Evolutionary conservation across 2,113 vertebrate species (phyloP), one percentile per base, ranked within the genome.

Genomic region (Potamarius usumacintae): DNA sequence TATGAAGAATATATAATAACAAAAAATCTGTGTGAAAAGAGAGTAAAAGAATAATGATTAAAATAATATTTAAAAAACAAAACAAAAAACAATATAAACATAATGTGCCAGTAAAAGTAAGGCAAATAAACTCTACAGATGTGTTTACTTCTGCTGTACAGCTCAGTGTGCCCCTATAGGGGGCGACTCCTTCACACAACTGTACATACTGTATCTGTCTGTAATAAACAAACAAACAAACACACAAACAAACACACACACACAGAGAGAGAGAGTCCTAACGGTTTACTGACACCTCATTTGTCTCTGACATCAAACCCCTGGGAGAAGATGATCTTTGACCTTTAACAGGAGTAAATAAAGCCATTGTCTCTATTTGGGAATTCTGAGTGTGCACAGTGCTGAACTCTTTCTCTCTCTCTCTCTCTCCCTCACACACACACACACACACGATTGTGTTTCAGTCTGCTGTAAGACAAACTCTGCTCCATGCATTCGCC

Each of bases 261-360:
- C 48, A 77, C 69, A 71, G 15, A 67, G n/a, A 67, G n/a, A 67
- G 0, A 48, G 18, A 76, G 14, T 50, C 72, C 42, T 76, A 50
- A 50, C 42, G 7, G 72, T 76, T 76, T 76, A 76, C 42, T 76
- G 72, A 76, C 20, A 11, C 3, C 72, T 76, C 42, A 76, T 76
- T 76, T 76, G 72, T 50, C 42, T 76, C 72, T 76, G 42, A 76
- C 72, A 76, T 76, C 42, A 76, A 76, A 76, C 22, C 71, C 18
- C 18, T 48, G 7, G 17, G 18, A 50, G 69, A 34, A 34, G 42
- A 50, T 76, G 42, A 76, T 50, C 42, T 76, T 76, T 76, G 42
- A 50, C 69, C 42, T 50, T 76, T 50, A 50, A 76, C 72, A 22
- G 8, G 18, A 76, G 42, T 76, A 76, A 76, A 76, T 50, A 50